Evolutionary conservation across 2,888 invertebrate species (phyloP).

Genomic region (Agrochola litura): DNA sequence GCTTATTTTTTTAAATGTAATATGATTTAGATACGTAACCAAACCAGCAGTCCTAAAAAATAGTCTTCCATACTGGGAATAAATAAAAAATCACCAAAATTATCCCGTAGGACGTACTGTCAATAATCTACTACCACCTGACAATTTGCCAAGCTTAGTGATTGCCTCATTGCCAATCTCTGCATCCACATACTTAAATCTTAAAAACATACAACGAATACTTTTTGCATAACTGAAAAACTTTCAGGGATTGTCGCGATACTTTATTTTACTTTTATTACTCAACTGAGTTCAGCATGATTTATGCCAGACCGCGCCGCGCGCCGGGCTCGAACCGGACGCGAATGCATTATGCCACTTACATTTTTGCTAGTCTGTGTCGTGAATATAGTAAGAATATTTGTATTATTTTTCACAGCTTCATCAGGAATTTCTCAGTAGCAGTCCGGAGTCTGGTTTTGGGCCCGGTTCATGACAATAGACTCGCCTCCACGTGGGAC

Average conservation of each 20-base stretch:
- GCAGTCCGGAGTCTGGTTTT: not conserved
- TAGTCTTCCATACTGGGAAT: not conserved
- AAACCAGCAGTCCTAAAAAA: not conserved
- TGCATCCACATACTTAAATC: not conserved
- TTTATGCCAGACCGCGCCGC: not conserved
- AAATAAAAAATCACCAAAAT: not conserved
- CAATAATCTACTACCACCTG: not conserved
- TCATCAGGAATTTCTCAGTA: not conserved
- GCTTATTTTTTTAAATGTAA: not conserved
- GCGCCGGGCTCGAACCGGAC: too few relatives aligned
- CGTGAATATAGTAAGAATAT: not conserved
- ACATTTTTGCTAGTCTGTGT: not conserved
- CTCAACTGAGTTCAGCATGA: conserved; percentile 4
- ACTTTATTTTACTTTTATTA: conserved; percentile 5
- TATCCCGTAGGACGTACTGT: not conserved
- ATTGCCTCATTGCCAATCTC: not conserved
- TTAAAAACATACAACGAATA: not conserved
- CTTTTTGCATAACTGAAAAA: not conserved
- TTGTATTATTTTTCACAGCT: not conserved
- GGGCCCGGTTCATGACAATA: not conserved
- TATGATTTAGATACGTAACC: not conserved
- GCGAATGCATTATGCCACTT: not conserved
- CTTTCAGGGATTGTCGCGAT: not conserved
- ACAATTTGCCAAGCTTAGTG: not conserved
- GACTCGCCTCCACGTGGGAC: not conserved